Evolutionary conservation across 1,140 invertebrate genomes (phyloP), one percentile per base, ranked within the genome.

Genomic region (Drosophila sturtevanti): DNA sequence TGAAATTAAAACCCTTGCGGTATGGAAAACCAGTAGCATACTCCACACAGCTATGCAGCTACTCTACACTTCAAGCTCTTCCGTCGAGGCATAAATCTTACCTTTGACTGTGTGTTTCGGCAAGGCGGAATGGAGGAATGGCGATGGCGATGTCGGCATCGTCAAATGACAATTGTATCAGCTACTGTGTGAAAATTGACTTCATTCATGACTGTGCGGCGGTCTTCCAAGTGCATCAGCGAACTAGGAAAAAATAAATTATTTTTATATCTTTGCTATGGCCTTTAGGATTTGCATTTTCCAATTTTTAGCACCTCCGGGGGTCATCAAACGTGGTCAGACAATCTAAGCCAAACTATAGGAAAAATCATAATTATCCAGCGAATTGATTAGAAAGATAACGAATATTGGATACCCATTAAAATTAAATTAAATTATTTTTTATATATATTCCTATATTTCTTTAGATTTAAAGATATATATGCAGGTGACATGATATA

Each of bases 151-250:
- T 6, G 27, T 11, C 38, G 68, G 74, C 81, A 69, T 70, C 78
- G 64, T 72, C 75, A 74, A 81, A 91, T 91, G 90, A 91, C 90
- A 91, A 91, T 90, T 91, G 86, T 91, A 84, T 90, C 90, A 89
- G 90, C 90, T 91, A 91, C 90, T 85, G 90, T 90, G 69, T 62
- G 66, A 48, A 64, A 58, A 38, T 52, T 51, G 27, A 63, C n/a
- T 21, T 21, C 58, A 60, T 60, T 60, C 58, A 37, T 60, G 72
- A 76, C 67, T 75, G 63, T 72, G 61, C 63, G 69, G 68, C 73
- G 68, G 86, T 61, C 84, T 87, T 87, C 79, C 84, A 87, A 68
- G 79, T 87, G 75, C 74, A 24, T 24, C 24, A 1, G 4, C 24
- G 27, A 78, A 72, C 74, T 59, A 54, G 64, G 65, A 64, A 66